Evolutionary conservation across 2,888 invertebrate genomes (phyloP), one percentile per base, ranked within the genome.

Genomic region (Vanessa cardui): DNA sequence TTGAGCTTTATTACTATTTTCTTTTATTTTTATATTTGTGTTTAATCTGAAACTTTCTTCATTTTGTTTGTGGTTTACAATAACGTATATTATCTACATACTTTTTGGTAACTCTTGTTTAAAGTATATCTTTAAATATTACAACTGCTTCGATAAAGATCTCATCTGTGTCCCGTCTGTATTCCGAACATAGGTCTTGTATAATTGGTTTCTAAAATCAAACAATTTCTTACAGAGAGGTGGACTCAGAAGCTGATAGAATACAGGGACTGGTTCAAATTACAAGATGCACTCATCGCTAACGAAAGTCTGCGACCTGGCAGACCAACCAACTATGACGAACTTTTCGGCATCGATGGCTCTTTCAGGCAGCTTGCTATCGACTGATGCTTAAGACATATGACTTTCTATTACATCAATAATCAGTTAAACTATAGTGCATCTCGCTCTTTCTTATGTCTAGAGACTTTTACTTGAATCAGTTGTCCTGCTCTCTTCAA

Each of bases 311-410:
- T 96, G 62, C 94, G 98, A 75, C 96, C 96, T 0, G 97, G 97
- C 52, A 96, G 95, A 78, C 97, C 97, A 65, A 97, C 96, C 79
- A 97, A 97, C 74, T 95, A 96, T 76, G 97, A 97, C 74, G 97
- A 97, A 79, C 89, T 97, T 0, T 97, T 98, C 77, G 97, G 97
- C 6, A 94, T 97, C 79, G 97, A 97, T 78, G 97, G 97, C 61
- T 97, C 97, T 59, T 97, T 97, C 87, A 94, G 97, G 78, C 96
- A 97, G 83, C 88, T 98, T 54, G 90, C 95, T 68, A 97, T 98
- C 78, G 97, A 97, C 90, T 97, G 94, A 92, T 56, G 21, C 12
- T 45, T 18, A 46, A 20, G 33, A n/a, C 12, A 8, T 31, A 5
- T n/a, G 46, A 46, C 46, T n/a, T 2, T 2, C 8, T n/a, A 1